Conservation (phyloP, 2,113 vertebrate species). For the Laticauda laticaudata region DNA sequence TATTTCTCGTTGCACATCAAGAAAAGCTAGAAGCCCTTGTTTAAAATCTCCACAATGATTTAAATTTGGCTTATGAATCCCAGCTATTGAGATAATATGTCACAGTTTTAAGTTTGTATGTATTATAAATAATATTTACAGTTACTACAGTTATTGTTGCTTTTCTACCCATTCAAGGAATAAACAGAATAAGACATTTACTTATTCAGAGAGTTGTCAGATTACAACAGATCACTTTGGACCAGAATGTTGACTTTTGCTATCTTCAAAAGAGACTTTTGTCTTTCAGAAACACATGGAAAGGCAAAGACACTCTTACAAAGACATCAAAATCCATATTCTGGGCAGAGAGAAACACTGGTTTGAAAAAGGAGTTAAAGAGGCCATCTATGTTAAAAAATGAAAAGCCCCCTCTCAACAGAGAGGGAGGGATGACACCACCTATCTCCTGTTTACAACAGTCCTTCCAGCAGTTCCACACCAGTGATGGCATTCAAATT, state of each 20-base stretch:
- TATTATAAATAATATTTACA: background rate
- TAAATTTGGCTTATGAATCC: background rate
- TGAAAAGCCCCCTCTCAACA: no score
- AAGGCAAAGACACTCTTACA: no score
- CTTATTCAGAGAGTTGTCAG: background rate
- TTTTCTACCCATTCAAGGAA: background rate
- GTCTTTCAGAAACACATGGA: no score
- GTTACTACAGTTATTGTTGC: background rate
- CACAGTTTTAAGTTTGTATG: background rate
- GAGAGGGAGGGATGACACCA: no score
- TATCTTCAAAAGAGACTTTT: background rate
- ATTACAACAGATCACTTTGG: background rate
- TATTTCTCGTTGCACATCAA: background rate
- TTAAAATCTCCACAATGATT: background rate
- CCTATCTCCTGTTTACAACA: background rate
- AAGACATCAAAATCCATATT: no score
- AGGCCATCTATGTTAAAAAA: no score
- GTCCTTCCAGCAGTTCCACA: background rate
- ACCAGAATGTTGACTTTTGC: background rate
- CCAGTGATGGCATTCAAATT: no score
- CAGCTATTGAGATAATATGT: background rate
- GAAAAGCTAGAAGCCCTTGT: background rate
- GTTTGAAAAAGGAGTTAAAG: no score
- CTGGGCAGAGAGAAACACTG: no score
- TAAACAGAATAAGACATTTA: background rate